Percentiles rank a stretch among this genome's conserved stretches.
Conservation (phyloP, 2,797 vertebrate genomes). For the Semotilus atromaculatus region DNA sequence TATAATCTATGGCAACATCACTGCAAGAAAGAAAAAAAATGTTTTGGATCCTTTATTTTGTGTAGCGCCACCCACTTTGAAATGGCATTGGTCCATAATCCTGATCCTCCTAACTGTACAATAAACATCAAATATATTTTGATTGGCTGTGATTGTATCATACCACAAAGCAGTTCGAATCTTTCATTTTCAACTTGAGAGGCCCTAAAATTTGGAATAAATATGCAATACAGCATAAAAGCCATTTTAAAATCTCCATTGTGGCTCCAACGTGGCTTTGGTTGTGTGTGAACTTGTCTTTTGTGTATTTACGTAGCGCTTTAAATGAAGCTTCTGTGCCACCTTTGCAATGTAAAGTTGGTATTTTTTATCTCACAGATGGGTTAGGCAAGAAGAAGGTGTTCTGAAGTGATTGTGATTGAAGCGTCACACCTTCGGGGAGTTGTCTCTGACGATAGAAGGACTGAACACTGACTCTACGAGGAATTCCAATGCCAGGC, state of each 20-base stretch:
- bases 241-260: neutral
- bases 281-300: neutral
- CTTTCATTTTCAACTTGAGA: neutral
- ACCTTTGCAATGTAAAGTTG: neutral
- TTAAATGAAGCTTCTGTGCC: neutral
- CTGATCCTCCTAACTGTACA: neutral
- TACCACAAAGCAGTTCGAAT: neutral
- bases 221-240: neutral
- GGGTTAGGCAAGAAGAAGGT: neutral
- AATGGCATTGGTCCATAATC: neutral
- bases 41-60: neutral
- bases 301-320: neutral
- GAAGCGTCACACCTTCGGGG: constrained; percentile 79
- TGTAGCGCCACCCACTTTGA: neutral
- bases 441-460: constrained; percentile 75
- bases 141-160: neutral
- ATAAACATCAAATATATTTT: neutral
- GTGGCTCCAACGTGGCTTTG: neutral
- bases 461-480: constrained; percentile 75
- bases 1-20: neutral
- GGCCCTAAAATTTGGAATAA: neutral
- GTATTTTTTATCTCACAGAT: neutral
- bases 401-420: constrained; percentile 20
- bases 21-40: too few relatives aligned
- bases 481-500: constrained; percentile 80